Evolutionary conservation across 2,888 invertebrate genomes (phyloP), one percentile per base, ranked within the genome.

Genomic region (Cerceris ruficornis): DNA sequence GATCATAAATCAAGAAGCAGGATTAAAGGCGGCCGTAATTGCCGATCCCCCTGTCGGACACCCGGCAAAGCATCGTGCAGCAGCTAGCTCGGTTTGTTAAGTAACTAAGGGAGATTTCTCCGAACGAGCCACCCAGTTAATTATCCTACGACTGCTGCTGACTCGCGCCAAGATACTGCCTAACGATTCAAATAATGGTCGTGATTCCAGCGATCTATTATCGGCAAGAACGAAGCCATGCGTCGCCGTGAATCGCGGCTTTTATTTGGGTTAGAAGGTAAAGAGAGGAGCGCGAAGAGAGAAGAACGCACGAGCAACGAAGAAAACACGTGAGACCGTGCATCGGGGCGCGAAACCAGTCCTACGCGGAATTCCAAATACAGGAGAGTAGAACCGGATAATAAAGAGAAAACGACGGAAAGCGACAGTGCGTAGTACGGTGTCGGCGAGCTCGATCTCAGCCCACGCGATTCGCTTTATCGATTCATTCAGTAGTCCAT

Each of bases 381-480:
- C 81, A 80, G 78, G 50, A 68, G 78, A 58, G 17, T 66, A 69
- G 74, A 61, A 54, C 52, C 52, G 59, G 70, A 70, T 72, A 59
- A 67, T 75, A 75, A 75, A 76, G 79, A 75, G 81, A 74, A 73
- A 75, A 85, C 72, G 70, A 78, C 66, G 69, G 82, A 78, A 82
- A 84, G 67, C 68, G 75, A 80, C 69, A 59, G 64, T 74, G 67
- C 65, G 83, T 85, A 81, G 80, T 80, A 79, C 75, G 80, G 84
- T 81, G 85, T 83, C 80, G 85, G 80, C 77, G 80, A 82, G 71
- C 80, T 68, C 77, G 82, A 82, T 82, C 69, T 50, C 81, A 67
- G 72, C 85, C 87, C 79, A 87, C 88, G 83, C 86, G 49, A 68
- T 61, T 65, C 68, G 72, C 77, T 87, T 85, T 88, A 88, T 88